These are phyloP conservation scores for Pogonocichla stellata DNA, from an alignment of 2,113 vertebrate species.

Conservation along the genomic window DNA sequence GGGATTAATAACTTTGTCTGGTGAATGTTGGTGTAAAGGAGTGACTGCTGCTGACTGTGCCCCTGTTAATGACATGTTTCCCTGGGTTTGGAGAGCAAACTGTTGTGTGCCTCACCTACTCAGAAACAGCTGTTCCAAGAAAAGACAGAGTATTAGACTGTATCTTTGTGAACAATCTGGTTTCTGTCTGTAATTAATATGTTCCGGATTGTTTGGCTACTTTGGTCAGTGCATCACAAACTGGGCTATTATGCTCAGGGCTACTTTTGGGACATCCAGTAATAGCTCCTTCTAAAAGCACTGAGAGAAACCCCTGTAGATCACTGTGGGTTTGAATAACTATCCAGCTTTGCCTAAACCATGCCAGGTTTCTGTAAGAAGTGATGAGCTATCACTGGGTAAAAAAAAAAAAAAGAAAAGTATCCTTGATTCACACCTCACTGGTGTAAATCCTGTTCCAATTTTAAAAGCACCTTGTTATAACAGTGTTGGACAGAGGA, in stretches of 20 bases:
- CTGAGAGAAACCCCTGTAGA: constrained; percentile 23
- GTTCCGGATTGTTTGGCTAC: constrained; percentile 45
- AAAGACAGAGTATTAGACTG: constrained; percentile 18
- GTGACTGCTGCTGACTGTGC: neutral
- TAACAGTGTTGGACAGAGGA: constrained; percentile 63
- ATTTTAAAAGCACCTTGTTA: constrained; percentile 65
- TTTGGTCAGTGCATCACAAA: constrained; percentile 25
- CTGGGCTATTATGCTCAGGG: constrained; percentile 13
- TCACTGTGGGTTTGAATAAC: constrained; percentile 1
- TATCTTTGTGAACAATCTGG: constrained; percentile 55
- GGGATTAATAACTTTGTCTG: neutral
- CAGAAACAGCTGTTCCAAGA: constrained; percentile 10
- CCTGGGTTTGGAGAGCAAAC: neutral
- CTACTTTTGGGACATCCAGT: constrained; percentile 25
- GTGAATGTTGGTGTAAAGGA: neutral
- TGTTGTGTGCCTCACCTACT: constrained; percentile 14
- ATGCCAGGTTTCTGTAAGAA: constrained; percentile 59
- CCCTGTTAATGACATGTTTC: neutral
- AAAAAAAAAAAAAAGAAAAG: neutral
- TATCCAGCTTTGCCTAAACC: constrained; percentile 2
- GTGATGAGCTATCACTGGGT: constrained; percentile 38
- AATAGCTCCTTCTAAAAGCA: constrained; percentile 11
- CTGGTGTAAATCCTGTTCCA: constrained; percentile 58
- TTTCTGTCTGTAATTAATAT: constrained; percentile 61
- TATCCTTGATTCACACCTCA: constrained; percentile 53